These are phyloP conservation scores for Nasonovia ribisnigri DNA, from an alignment of 2,888 invertebrate genomes.

Conservation along the genomic window DNA sequence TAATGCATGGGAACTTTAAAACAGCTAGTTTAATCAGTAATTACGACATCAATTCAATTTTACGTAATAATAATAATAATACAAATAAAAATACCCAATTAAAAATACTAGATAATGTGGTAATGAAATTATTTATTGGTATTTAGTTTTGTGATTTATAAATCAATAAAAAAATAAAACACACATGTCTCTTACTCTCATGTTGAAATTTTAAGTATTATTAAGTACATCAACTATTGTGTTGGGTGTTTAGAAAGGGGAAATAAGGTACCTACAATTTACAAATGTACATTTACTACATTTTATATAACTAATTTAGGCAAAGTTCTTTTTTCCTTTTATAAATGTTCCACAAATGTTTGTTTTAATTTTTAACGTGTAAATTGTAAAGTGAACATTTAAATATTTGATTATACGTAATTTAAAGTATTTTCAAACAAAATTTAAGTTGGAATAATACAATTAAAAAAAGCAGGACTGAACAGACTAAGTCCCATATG, in stretches of 20 bases:
- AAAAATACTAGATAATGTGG: background rate
- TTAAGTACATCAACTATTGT: background rate
- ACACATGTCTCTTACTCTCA: background rate
- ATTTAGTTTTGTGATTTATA: background rate
- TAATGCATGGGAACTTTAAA: conserved; percentile 23
- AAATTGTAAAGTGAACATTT: background rate
- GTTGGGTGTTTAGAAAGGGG: background rate
- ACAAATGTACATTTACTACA: background rate
- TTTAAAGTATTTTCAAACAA: background rate
- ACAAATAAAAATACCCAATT: background rate
- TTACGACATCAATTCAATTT: conserved; percentile 1
- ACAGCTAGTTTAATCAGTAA: background rate
- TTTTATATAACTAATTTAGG: background rate
- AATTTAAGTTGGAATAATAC: background rate
- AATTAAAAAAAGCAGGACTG: background rate
- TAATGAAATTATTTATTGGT: background rate
- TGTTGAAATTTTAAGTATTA: background rate
- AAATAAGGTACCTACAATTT: background rate
- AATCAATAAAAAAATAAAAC: background rate
- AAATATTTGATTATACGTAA: background rate
- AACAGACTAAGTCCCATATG: no score
- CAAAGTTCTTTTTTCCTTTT: background rate
- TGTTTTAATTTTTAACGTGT: background rate
- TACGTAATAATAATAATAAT: background rate
- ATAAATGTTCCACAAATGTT: background rate